phyloP scores from a whole-genome alignment of 2,113 vertebrate genomes.

The Dendropsophus ebraccatus region DNA sequence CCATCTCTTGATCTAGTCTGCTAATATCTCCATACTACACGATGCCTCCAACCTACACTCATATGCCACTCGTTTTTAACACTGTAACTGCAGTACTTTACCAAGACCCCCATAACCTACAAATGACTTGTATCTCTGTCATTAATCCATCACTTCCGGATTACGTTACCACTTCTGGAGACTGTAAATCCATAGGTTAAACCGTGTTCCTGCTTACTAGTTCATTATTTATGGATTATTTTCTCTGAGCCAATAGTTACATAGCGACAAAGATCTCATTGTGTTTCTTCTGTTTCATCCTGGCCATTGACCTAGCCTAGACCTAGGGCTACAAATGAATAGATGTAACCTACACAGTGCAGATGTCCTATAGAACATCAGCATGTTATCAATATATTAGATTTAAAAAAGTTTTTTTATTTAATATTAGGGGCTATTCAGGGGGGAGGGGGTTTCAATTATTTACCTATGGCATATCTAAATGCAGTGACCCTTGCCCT shows the following conservation, averaged over 20 bases:
- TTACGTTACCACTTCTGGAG: not conserved
- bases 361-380: too few relatives aligned
- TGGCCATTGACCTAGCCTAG: not conserved
- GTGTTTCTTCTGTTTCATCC: not conserved
- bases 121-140: not conserved
- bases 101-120: not conserved
- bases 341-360: not conserved
- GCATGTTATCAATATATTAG: too few relatives aligned
- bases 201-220: not conserved
- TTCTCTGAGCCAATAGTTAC: not conserved
- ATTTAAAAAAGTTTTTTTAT: too few relatives aligned
- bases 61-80: not conserved
- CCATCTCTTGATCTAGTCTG: constrained; percentile 27
- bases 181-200: not conserved
- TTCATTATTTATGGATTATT: constrained; percentile 16
- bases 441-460: too few relatives aligned
- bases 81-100: not conserved
- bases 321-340: not conserved
- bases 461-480: too few relatives aligned
- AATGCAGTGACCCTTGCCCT: too few relatives aligned
- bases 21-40: constrained; percentile 11
- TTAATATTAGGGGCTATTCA: too few relatives aligned
- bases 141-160: constrained; percentile 15
- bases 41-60: constrained; percentile 1
- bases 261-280: not conserved